Evolutionary conservation across 2,797 vertebrate species (phyloP), one percentile per base, ranked within the genome.

Genomic region (Micromesistius poutassou): DNA sequence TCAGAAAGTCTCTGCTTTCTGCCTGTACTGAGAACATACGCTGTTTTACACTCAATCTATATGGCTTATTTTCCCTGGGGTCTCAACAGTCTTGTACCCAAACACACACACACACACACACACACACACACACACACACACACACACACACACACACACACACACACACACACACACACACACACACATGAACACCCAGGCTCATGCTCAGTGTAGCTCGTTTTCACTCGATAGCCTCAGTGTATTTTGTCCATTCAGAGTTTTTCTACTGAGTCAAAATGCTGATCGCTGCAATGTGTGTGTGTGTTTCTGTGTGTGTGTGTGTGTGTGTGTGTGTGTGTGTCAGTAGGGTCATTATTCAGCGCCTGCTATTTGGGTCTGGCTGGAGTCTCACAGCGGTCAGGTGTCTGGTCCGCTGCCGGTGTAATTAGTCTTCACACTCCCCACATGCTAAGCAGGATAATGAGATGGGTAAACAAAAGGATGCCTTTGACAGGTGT

Each of bases 391-490:
- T 88, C 82, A 86, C 84, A 89, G 83, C 80, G 83, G 80, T 84
- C 72, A 16, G 86, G 84, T 83, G 87, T 85, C 85, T 87, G 86
- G 85, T 81, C 86, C 84, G 79, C 81, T 79, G 81, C 76, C 80
- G 84, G 85, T 86, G 84, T 90, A 93, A 94, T 94, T 92, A 92
- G 88, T 89, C 89, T 89, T 84, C 78, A 73, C 80, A 77, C 86
- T 83, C 86, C 78, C 79, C 74, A 73, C 87, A 84, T 88, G 89
- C 86, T 90, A 85, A 89, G 90, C 84, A 89, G 86, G 87, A 92
- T 92, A 91, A 93, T 93, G 89, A 81, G 90, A 86, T 90, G 89
- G 83, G 84, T 89, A 89, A 91, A 92, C 89, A 93, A 91, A 91
- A 90, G 86, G 85, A 83, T 74, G 84, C 87, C 87, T 90, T 91